These are phyloP conservation scores for Propithecus deckenii DNA, from an alignment of 2,797 vertebrate genomes.

Conservation along the genomic window DNA sequence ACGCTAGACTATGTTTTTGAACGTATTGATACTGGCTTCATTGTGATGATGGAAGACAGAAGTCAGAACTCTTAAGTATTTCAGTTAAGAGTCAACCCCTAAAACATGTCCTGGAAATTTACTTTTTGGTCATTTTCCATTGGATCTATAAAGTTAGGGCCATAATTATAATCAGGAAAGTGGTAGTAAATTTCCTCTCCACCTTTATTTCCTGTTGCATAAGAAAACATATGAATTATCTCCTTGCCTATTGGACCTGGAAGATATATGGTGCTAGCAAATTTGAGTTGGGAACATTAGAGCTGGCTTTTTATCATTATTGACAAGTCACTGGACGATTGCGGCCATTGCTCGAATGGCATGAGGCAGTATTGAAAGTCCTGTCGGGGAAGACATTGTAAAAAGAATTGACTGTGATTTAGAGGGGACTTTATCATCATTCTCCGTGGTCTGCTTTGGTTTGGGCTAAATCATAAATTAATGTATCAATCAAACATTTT, in stretches of 20 bases:
- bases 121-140: constrained; percentile 14
- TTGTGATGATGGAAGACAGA: neutral
- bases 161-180: constrained; percentile 30
- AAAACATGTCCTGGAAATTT: constrained; percentile 18
- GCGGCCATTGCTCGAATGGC: neutral
- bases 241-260: neutral
- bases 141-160: constrained; percentile 21
- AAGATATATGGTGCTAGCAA: constrained; percentile 33
- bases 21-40: neutral
- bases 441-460: neutral
- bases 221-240: constrained; percentile 43
- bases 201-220: constrained; percentile 49
- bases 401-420: neutral
- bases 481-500: neutral
- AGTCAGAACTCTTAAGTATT: constrained; percentile 1
- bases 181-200: neutral
- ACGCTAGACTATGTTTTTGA: neutral
- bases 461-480: neutral
- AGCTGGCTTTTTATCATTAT: constrained; percentile 34
- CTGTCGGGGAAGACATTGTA: neutral
- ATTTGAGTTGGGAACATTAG: neutral
- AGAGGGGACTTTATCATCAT: neutral
- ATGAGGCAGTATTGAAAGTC: neutral
- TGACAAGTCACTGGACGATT: neutral
- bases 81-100: neutral